Conservation (phyloP, 2,888 invertebrate genomes). For the Pollenia amentaria region DNA sequence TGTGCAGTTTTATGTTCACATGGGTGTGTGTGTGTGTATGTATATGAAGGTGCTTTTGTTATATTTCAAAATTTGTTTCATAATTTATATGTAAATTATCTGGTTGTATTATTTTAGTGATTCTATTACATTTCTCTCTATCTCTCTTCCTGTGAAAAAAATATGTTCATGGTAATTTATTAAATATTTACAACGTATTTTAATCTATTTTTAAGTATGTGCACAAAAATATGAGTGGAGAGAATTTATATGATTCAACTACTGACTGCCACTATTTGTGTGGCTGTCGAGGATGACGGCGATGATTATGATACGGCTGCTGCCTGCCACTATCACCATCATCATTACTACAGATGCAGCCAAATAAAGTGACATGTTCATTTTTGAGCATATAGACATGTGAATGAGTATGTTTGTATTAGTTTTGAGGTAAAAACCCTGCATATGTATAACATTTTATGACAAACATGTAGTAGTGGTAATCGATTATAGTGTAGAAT, state of each 20-base stretch:
- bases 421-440: slow-evolving; percentile 42
- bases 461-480: slow-evolving; percentile 48
- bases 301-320: neutral
- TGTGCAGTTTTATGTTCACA: neutral
- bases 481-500: slow-evolving; percentile 61
- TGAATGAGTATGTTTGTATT: slow-evolving; percentile 9
- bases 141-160: neutral
- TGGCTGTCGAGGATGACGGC: neutral
- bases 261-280: neutral
- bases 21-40: neutral
- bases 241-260: slow-evolving; percentile 50
- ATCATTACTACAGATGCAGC: slow-evolving; percentile 22
- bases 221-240: slow-evolving; percentile 50
- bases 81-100: slow-evolving; percentile 64
- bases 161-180: slow-evolving; percentile 50
- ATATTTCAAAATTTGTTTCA: slow-evolving; percentile 56
- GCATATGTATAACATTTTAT: slow-evolving; percentile 40
- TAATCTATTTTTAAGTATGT: slow-evolving; percentile 70
- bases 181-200: slow-evolving; percentile 65
- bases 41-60: neutral
- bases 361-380: slow-evolving; percentile 35
- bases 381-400: slow-evolving; percentile 17
- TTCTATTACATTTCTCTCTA: slow-evolving; percentile 3
- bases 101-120: slow-evolving; percentile 34
- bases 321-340: slow-evolving; percentile 15